Conservation (phyloP, 2,113 vertebrate species). For the Baryphthengus martii region DNA sequence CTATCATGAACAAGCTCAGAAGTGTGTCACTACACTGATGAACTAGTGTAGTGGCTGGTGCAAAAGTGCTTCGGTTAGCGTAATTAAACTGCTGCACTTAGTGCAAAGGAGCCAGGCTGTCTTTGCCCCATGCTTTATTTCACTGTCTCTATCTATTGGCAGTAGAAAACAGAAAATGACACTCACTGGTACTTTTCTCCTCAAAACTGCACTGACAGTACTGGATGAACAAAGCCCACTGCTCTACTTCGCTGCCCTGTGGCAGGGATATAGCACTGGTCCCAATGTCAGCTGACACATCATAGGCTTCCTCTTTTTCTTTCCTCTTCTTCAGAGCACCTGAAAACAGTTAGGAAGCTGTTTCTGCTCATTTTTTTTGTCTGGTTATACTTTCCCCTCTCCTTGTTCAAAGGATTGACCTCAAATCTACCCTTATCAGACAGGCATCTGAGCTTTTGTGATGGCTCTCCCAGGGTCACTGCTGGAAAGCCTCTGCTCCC, state of each 20-base stretch:
- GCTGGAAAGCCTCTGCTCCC: neutral
- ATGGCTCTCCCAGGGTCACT: neutral
- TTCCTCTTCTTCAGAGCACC: neutral
- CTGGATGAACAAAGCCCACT: neutral
- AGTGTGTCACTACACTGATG: neutral
- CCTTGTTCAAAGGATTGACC: neutral
- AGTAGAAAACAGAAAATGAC: neutral
- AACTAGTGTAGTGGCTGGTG: neutral
- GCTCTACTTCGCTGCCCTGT: neutral
- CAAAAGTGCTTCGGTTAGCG: neutral
- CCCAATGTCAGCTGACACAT: neutral
- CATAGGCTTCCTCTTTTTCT: neutral
- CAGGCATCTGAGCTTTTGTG: neutral
- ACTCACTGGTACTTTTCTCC: neutral
- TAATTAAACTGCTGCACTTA: neutral
- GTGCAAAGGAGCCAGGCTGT: neutral
- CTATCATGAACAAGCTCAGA: neutral
- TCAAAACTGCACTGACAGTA: neutral
- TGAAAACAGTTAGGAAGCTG: neutral
- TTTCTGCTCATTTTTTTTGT: neutral
- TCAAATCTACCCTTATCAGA: neutral
- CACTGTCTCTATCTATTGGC: neutral
- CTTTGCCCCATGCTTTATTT: neutral
- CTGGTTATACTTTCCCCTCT: neutral
- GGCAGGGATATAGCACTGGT: neutral